These are phyloP conservation scores for Mormyrus hasselquistii DNA, from an alignment of 2,797 vertebrate species.

Conservation along the genomic window DNA sequence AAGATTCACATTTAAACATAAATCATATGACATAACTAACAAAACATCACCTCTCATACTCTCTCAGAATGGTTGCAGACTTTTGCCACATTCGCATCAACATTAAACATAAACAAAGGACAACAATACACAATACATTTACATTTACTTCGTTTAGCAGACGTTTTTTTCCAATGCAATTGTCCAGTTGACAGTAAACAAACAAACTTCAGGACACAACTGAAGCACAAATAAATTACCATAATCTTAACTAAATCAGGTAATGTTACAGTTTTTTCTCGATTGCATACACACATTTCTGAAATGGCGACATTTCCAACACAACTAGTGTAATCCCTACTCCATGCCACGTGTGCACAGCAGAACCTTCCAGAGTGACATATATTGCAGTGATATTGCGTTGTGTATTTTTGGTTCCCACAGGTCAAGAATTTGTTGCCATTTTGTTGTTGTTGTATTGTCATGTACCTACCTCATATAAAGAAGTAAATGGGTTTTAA, in stretches of 20 bases:
- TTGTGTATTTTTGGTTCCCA: not conserved
- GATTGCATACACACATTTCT: not conserved
- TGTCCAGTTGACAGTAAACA: not conserved
- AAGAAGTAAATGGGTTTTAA: not conserved
- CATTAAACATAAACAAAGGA: not conserved
- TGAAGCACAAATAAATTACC: not conserved
- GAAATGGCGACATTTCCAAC: not conserved
- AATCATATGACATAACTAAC: not conserved
- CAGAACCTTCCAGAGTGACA: not conserved
- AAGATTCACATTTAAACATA: slow-evolving; percentile 53
- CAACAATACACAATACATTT: slow-evolving; percentile 20
- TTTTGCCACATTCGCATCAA: slow-evolving; percentile 33
- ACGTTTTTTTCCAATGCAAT: slow-evolving; percentile 39
- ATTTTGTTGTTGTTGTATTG: not conserved
- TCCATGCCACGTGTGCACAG: not conserved
- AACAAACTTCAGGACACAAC: not conserved
- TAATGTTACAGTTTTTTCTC: not conserved
- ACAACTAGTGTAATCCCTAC: not conserved
- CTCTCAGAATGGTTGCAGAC: not conserved
- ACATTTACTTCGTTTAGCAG: slow-evolving; percentile 56
- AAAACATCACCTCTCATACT: not conserved
- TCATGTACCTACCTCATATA: not conserved
- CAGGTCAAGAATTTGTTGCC: not conserved
- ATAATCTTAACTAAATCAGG: not conserved
- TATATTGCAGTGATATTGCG: not conserved